These are phyloP conservation scores for Imbricaverruca yamaguchii DNA, from an alignment of 2,888 invertebrate species.

Conservation along the genomic window DNA sequence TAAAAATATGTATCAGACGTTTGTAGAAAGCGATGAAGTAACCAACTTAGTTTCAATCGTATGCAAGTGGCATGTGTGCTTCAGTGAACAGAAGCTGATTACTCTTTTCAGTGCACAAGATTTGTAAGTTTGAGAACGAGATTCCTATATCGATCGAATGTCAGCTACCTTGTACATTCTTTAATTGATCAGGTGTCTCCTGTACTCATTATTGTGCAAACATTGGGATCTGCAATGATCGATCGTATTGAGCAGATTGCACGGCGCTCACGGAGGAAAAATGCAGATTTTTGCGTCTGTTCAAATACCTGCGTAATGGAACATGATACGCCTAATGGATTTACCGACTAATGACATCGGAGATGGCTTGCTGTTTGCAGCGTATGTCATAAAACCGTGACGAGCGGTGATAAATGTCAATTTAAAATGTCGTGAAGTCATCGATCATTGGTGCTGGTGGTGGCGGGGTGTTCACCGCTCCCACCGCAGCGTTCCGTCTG, in stretches of 20 bases:
- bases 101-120: no score
- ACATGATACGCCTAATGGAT: background rate
- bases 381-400: background rate
- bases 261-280: background rate
- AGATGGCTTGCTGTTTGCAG: background rate
- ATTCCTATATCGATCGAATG: background rate
- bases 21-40: no score
- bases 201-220: background rate
- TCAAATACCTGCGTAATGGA: background rate
- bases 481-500: no score
- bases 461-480: no score
- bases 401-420: background rate
- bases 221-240: background rate
- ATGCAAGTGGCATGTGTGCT: no score
- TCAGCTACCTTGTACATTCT: background rate
- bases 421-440: background rate
- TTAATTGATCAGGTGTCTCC: background rate
- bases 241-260: background rate
- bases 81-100: no score
- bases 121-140: no score
- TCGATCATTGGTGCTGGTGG: background rate
- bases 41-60: no score
- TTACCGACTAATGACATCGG: background rate
- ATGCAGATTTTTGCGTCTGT: background rate
- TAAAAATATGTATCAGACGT: no score